Evolutionary conservation across 2,797 vertebrate species (phyloP).

Genomic region (Urophycis tenuis): DNA sequence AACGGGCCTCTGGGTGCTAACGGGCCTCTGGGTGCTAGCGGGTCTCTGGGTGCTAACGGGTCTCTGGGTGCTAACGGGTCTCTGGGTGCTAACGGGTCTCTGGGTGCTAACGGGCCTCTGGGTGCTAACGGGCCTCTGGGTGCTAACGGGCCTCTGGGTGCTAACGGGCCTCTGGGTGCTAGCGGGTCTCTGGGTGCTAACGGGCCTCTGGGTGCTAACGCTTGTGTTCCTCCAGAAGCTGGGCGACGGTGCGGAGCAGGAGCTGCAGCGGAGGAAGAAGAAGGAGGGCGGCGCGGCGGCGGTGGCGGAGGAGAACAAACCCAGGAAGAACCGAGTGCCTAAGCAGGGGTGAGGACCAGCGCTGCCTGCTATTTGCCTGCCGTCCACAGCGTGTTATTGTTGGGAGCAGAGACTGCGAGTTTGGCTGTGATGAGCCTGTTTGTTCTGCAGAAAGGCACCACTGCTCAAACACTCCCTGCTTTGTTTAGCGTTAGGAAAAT

Average conservation of each 20-base stretch:
- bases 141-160: too few species aligned
- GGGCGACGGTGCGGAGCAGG: constrained; percentile 75
- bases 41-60: too few species aligned
- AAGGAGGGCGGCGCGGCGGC: constrained; percentile 74
- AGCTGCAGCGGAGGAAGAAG: constrained; percentile 85
- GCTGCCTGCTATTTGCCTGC: background rate
- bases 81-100: too few species aligned
- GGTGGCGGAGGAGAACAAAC: constrained; percentile 77
- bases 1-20: too few species aligned
- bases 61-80: too few species aligned
- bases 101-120: too few species aligned
- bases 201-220: background rate
- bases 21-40: too few species aligned
- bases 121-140: too few species aligned
- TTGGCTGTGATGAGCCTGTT: background rate
- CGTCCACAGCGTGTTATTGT: background rate
- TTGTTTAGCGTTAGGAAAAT: background rate
- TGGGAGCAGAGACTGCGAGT: background rate
- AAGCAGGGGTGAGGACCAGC: constrained; percentile 73
- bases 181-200: background rate
- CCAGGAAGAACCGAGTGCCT: constrained; percentile 80
- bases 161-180: too few species aligned
- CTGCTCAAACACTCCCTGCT: background rate
- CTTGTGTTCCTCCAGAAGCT: constrained; percentile 54
- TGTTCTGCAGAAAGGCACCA: background rate